A percentile compares a stretch with the other conserved stretches of the same genome.
Conservation (phyloP, 2,888 invertebrate genomes). For the Eueremaeus valkanovi region DNA sequence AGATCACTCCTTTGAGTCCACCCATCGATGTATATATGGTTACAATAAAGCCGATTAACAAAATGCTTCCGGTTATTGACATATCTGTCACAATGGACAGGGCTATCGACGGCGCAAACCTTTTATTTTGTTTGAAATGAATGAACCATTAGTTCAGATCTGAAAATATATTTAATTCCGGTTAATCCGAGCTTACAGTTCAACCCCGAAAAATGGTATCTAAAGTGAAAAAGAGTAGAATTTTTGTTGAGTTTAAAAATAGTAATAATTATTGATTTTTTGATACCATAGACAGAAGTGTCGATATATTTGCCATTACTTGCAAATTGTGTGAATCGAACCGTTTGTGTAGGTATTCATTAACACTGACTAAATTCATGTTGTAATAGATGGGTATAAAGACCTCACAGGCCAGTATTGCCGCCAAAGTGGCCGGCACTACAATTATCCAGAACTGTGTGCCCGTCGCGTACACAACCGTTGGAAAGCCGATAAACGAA, state of each 20-base stretch:
- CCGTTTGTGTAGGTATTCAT: constrained; percentile 46
- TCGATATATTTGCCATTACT: constrained; percentile 14
- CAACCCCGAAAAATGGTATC: constrained; percentile 28
- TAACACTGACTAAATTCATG: constrained; percentile 50
- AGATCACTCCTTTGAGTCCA: constrained; percentile 26
- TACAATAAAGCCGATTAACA: background rate
- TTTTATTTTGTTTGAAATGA: background rate
- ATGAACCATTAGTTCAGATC: background rate
- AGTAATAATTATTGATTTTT: background rate
- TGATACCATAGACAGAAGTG: background rate
- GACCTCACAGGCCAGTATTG: constrained; percentile 49
- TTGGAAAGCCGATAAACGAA: constrained; percentile 51
- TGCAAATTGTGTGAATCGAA: constrained; percentile 18
- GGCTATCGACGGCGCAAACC: constrained; percentile 19
- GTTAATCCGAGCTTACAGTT: background rate
- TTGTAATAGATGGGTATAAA: constrained; percentile 51
- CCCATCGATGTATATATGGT: constrained; percentile 20
- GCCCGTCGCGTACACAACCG: constrained; percentile 50
- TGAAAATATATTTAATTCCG: background rate
- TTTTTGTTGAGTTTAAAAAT: background rate
- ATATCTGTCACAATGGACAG: constrained; percentile 17
- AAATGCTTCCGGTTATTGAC: background rate
- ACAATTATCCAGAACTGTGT: constrained; percentile 47
- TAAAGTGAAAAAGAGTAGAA: background rate
- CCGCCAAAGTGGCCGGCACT: constrained; percentile 48